Evolutionary conservation across 2,113 vertebrate species (phyloP).

Genomic region (Carassius carassius): DNA sequence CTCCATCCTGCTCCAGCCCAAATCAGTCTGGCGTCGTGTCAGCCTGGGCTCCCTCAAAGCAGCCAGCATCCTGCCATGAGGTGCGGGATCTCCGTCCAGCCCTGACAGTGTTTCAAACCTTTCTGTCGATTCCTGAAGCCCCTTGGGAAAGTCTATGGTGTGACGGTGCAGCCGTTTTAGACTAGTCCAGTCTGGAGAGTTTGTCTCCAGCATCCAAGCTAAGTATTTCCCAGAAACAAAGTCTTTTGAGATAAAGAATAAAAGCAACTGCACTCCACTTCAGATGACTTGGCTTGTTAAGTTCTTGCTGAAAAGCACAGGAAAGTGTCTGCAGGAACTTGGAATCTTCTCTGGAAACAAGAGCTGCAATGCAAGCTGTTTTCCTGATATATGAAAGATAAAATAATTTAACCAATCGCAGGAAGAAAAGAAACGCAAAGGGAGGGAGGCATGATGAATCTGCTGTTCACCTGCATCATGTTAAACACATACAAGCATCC

Average conservation of each 20-base stretch:
- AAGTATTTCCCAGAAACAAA: not conserved
- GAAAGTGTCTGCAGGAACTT: not conserved
- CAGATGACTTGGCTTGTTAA: not conserved
- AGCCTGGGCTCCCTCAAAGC: too few species aligned
- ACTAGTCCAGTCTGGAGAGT: too few species aligned
- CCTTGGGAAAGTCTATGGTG: too few species aligned
- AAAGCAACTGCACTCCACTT: not conserved
- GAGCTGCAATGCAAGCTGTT: not conserved
- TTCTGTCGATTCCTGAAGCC: too few species aligned
- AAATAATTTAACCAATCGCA: slow-evolving; percentile 32
- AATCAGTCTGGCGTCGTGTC: too few species aligned
- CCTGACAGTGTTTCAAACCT: too few species aligned
- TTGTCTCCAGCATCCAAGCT: not conserved
- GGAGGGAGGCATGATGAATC: slow-evolving; percentile 9
- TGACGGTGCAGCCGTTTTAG: too few species aligned
- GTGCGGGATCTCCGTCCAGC: too few species aligned
- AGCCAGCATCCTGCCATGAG: too few species aligned
- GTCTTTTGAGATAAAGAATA: not conserved
- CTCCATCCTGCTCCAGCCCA: too few species aligned
- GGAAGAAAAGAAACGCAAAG: slow-evolving; percentile 1
- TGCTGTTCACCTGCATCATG: not conserved
- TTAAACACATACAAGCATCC: slow-evolving; percentile 8
- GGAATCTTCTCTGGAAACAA: not conserved
- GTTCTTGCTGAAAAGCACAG: not conserved
- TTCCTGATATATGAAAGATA: not conserved